A percentile compares a stretch with the other conserved stretches of the same genome.
Evolutionary conservation across 1,140 invertebrate genomes (phyloP).

Genomic region (Amyelois transitella): DNA sequence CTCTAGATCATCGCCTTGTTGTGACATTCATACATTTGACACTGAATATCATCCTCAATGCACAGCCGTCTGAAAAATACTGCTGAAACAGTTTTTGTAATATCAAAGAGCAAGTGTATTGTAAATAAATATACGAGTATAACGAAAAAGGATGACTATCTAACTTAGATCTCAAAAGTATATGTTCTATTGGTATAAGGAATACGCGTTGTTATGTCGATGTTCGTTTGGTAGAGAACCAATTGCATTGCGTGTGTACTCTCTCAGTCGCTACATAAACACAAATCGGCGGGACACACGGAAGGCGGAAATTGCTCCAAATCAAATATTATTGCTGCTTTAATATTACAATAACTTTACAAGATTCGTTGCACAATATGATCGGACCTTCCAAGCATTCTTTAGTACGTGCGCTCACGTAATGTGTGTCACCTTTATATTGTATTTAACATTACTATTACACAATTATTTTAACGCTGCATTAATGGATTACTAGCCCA

Average conservation of each 20-base stretch:
- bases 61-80: conserved; percentile 70
- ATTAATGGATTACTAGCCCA: conserved; percentile 29
- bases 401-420: conserved; percentile 54
- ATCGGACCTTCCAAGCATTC: conserved; percentile 73
- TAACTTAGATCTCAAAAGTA: not conserved
- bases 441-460: conserved; percentile 37
- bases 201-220: not conserved
- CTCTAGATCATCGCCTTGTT: conserved; percentile 60
- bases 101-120: conserved; percentile 60
- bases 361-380: conserved; percentile 75
- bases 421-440: conserved; percentile 72
- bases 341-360: conserved; percentile 74
- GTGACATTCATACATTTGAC: conserved; percentile 71
- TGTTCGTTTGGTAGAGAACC: not conserved
- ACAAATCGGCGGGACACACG: conserved; percentile 63
- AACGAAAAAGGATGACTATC: not conserved
- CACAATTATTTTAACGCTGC: conserved; percentile 26
- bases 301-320: conserved; percentile 61
- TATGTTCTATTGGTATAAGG: conserved; percentile 1
- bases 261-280: conserved; percentile 52
- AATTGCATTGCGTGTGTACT: conserved; percentile 56
- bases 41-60: conserved; percentile 64
- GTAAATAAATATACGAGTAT: not conserved
- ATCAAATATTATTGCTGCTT: conserved; percentile 67
- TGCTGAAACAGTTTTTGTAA: conserved; percentile 69